Percentiles rank a stretch among this genome's conserved stretches.
Conservation (phyloP, 2,888 invertebrate species). For the Nomada flava region DNA sequence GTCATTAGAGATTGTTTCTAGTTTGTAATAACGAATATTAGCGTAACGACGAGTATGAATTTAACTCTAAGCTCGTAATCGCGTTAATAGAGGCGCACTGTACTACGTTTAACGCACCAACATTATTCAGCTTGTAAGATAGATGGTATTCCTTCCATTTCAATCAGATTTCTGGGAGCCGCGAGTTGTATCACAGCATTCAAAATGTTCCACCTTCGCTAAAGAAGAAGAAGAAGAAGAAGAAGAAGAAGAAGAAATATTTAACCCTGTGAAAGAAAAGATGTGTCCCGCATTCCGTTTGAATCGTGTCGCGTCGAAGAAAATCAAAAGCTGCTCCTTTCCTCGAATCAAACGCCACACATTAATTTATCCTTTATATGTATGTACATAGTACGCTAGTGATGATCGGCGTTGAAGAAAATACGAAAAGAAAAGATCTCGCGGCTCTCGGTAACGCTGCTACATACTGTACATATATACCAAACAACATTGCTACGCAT, state of each 20-base stretch:
- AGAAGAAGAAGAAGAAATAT: not conserved
- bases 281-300: not conserved
- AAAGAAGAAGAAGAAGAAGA: not conserved
- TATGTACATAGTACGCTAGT: constrained; percentile 64
- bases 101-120: constrained; percentile 70
- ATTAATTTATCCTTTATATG: constrained; percentile 58
- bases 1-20: constrained; percentile 84
- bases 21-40: constrained; percentile 78
- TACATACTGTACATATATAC: constrained; percentile 83
- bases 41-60: constrained; percentile 59
- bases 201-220: not conserved
- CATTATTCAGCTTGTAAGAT: constrained; percentile 79
- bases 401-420: constrained; percentile 13
- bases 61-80: constrained; percentile 62
- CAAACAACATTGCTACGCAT: constrained; percentile 77
- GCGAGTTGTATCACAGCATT: constrained; percentile 31
- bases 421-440: constrained; percentile 66
- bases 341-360: not conserved
- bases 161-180: constrained; percentile 57
- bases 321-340: constrained; percentile 18
- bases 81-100: constrained; percentile 66
- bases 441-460: constrained; percentile 76
- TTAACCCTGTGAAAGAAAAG: not conserved
- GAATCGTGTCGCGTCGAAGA: not conserved
- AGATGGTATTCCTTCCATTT: constrained; percentile 80